Evolutionary conservation across 2,888 invertebrate species (phyloP).

Genomic region (Gymnocheta viridis): DNA sequence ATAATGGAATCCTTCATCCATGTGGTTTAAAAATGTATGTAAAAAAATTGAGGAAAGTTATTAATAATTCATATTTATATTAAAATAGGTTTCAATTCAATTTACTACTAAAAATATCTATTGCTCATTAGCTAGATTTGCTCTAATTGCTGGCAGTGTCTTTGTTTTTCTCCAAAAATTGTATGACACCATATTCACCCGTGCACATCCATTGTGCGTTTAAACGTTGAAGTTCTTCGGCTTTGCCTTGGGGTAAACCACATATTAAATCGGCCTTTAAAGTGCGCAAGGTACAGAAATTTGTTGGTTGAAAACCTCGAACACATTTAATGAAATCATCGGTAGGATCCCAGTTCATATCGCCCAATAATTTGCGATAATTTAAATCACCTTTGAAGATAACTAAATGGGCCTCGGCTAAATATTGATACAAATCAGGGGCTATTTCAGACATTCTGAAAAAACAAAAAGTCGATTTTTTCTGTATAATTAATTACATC

Average conservation of each 20-base stretch:
- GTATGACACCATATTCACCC: slow-evolving; percentile 92
- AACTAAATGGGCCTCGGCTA: slow-evolving; percentile 87
- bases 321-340: slow-evolving; percentile 84
- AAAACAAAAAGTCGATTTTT: not conserved
- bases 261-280: slow-evolving; percentile 94
- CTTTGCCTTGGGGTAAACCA: slow-evolving; percentile 87
- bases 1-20: too few relatives aligned
- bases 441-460: slow-evolving; percentile 87
- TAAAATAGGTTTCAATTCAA: not conserved
- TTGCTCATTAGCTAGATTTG: too few relatives aligned
- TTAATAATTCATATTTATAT: not conserved
- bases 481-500: not conserved
- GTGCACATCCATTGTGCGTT: slow-evolving; percentile 91
- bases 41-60: not conserved
- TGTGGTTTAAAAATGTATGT: not conserved
- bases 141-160: not conserved
- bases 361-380: slow-evolving; percentile 95
- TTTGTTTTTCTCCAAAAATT: slow-evolving; percentile 81
- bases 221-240: slow-evolving; percentile 83
- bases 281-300: slow-evolving; percentile 91
- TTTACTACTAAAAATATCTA: not conserved
- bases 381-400: slow-evolving; percentile 98
- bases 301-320: slow-evolving; percentile 90
- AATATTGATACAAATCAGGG: slow-evolving; percentile 86
- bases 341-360: slow-evolving; percentile 90